Evolutionary conservation across 2,888 invertebrate species (phyloP), one percentile per base, ranked within the genome.

Genomic region (Megamerina dolium): DNA sequence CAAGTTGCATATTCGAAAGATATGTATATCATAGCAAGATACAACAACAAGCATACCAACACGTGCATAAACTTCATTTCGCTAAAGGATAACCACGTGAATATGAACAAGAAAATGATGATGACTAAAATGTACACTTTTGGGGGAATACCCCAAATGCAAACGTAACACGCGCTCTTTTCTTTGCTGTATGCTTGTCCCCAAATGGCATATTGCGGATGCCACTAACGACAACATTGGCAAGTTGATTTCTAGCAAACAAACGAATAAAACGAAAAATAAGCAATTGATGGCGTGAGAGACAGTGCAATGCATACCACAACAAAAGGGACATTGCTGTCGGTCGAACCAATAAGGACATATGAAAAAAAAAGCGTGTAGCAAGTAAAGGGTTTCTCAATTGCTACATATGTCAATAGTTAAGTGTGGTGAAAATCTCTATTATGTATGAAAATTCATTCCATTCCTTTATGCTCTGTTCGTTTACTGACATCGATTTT

Each of bases 131-230:
- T n/a, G n/a, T n/a, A n/a, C n/a, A n/a, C n/a, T n/a, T n/a, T n/a
- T n/a, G n/a, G n/a, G n/a, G n/a, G n/a, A n/a, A n/a, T n/a, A n/a
- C n/a, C n/a, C n/a, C n/a, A n/a, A n/a, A n/a, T n/a, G n/a, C n/a
- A n/a, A 38, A 38, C 38, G 30, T 30, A 38, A 30, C n/a, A n/a
- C 38, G 38, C 29, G 12, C n/a, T 30, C 18, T 37, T 37, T 26
- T 23, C 37, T 37, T 37, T 37, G n/a, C n/a, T n/a, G n/a, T n/a
- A n/a, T 37, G 37, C 37, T n/a, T 37, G 37, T 17, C 26, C 49
- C 49, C 52, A 48, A 51, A 50, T 49, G 52, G 52, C 54, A 52
- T 54, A 52, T 50, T 55, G 54, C 52, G 51, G 52, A 39, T 52
- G 46, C 50, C 50, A 49, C 48, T 52, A 55, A 50, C 51, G 50